phyloP scores from a whole-genome alignment of 2,113 vertebrate species.

The Scytalopus superciliaris region DNA sequence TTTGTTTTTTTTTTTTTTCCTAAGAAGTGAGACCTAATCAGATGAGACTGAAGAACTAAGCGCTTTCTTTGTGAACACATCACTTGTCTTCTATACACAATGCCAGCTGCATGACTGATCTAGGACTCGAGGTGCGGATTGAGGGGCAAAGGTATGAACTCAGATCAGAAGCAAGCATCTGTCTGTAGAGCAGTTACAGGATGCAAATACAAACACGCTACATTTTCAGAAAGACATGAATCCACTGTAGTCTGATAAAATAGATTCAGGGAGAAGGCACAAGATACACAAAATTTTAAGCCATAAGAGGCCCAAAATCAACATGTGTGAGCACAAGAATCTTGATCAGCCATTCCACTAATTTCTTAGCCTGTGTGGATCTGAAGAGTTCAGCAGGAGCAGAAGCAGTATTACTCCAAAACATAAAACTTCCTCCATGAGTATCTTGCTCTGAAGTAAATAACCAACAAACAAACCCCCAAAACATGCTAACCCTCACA shows the following conservation, averaged over 20 bases:
- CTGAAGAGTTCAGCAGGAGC: not conserved
- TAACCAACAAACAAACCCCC: not conserved
- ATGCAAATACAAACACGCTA: not conserved
- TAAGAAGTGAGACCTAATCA: not conserved
- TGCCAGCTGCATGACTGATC: not conserved
- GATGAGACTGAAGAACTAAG: not conserved
- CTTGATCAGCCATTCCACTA: not conserved
- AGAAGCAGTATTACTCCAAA: not conserved
- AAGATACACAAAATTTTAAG: not conserved
- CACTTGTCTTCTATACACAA: not conserved
- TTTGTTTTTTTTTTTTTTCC: not conserved
- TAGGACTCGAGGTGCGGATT: not conserved
- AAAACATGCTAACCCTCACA: not conserved
- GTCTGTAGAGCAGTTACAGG: accelerated
- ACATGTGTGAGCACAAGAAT: accelerated
- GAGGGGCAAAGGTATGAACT: not conserved
- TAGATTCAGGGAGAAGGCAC: not conserved
- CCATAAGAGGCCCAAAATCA: not conserved
- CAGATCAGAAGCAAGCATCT: not conserved
- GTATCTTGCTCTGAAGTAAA: not conserved
- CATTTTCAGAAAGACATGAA: not conserved
- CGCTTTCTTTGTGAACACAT: not conserved
- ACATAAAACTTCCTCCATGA: not conserved
- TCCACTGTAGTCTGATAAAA: not conserved
- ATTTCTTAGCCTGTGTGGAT: not conserved